Percentiles rank a stretch among this genome's conserved stretches.
These are phyloP conservation scores for Eucidaris tribuloides DNA, from an alignment of 35 echinoderm and acorn worm species.

Conservation along the genomic window DNA sequence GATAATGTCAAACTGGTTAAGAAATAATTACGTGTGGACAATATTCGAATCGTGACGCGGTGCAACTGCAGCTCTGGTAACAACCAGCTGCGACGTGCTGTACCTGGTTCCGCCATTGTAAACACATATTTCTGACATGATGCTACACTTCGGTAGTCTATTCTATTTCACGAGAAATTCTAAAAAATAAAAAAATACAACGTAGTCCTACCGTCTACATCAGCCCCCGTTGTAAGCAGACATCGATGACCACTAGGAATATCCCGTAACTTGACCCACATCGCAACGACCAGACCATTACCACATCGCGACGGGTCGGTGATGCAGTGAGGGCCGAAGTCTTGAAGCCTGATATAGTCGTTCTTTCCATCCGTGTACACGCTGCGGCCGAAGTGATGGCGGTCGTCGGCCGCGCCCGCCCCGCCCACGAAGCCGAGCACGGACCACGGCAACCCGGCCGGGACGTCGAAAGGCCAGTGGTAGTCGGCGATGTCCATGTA, in stretches of 20 bases:
- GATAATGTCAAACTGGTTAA: too few species aligned
- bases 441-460: not conserved
- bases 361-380: constrained; percentile 54
- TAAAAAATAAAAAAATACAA: too few species aligned
- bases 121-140: too few species aligned
- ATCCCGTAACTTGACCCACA: constrained; percentile 87
- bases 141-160: too few species aligned
- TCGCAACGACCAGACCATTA: constrained; percentile 54
- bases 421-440: not conserved
- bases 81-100: too few species aligned
- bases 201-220: constrained; percentile 38
- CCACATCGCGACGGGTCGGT: constrained; percentile 57
- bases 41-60: too few species aligned
- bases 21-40: too few species aligned
- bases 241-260: constrained; percentile 16
- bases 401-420: constrained; percentile 28
- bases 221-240: constrained; percentile 64
- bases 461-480: constrained; percentile 82
- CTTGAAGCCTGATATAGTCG: constrained; percentile 31
- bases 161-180: too few species aligned
- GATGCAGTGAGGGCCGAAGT: constrained; percentile 42
- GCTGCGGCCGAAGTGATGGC: constrained; percentile 44
- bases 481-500: constrained; percentile 42
- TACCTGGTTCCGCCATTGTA: too few species aligned
- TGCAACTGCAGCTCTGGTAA: too few species aligned